phyloP scores from a whole-genome alignment of 2,113 vertebrate species.

The Cettia cetti region DNA sequence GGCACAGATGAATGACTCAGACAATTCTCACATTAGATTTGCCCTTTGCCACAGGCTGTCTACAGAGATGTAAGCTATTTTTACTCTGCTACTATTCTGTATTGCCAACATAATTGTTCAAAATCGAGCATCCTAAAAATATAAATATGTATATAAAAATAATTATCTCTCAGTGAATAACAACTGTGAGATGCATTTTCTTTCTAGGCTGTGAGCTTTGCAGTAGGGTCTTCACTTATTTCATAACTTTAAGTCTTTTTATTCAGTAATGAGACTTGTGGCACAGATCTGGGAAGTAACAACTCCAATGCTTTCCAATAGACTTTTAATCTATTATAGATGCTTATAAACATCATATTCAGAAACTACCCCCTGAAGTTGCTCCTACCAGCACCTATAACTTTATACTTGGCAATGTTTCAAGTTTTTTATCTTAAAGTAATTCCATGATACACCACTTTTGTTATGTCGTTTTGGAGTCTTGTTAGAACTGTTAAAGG shows the following conservation, averaged over 20 bases:
- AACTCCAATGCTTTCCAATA: not conserved
- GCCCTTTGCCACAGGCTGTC: not conserved
- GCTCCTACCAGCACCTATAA: not conserved
- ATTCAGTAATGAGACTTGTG: not conserved
- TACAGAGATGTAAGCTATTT: not conserved
- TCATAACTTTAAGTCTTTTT: not conserved
- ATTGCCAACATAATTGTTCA: not conserved
- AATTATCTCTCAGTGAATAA: not conserved
- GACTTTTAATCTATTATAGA: not conserved
- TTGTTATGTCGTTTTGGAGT: not conserved
- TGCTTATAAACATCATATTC: not conserved
- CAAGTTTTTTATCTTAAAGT: not conserved
- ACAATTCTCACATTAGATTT: not conserved
- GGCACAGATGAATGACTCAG: not conserved
- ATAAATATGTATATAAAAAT: not conserved
- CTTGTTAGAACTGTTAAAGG: not conserved
- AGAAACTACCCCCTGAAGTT: not conserved
- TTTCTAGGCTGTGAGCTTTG: not conserved
- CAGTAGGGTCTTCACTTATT: not conserved
- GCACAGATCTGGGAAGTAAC: not conserved
- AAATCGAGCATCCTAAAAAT: not conserved
- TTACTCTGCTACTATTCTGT: not conserved
- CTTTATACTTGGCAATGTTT: not conserved
- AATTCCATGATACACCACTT: not conserved
- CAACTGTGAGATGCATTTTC: not conserved